A percentile compares a stretch with the other conserved stretches of the same genome.
Evolutionary conservation across 1,140 invertebrate genomes (phyloP).

Genomic region (Goniozus legneri): DNA sequence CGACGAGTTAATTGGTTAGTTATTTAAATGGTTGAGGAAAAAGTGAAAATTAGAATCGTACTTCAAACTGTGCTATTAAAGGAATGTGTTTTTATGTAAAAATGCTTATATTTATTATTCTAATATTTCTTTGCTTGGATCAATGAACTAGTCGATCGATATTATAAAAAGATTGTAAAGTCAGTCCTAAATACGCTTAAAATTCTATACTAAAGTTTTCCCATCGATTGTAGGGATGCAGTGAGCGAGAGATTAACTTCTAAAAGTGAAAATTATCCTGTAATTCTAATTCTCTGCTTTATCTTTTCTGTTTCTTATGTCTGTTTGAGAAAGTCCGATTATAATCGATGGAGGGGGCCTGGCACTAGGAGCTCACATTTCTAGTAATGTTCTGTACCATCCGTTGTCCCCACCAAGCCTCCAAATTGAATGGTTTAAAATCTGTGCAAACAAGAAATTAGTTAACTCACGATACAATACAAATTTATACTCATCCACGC

Average conservation of each 20-base stretch:
- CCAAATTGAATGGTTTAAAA: constrained; percentile 62
- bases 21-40: too few relatives aligned
- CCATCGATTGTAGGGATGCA: too few relatives aligned
- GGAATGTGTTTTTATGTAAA: too few relatives aligned
- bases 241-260: not conserved
- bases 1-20: too few relatives aligned
- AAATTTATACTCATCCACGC: not conserved
- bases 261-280: not conserved
- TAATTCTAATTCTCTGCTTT: constrained; percentile 10
- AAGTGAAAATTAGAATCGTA: too few relatives aligned
- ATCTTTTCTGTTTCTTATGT: constrained; percentile 47
- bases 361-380: constrained; percentile 52
- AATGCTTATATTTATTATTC: too few relatives aligned
- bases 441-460: constrained; percentile 39
- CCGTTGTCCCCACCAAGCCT: constrained; percentile 60
- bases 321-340: constrained; percentile 48
- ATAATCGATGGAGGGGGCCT: constrained; percentile 38
- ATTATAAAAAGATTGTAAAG: too few relatives aligned
- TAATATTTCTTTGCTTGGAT: too few relatives aligned
- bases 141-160: too few relatives aligned
- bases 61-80: too few relatives aligned
- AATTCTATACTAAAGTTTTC: too few relatives aligned
- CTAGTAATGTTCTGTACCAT: constrained; percentile 54
- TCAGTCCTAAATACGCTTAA: too few relatives aligned
- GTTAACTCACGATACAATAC: not conserved